Conservation (phyloP, 2,113 vertebrate species). For the Centropristis striata region DNA sequence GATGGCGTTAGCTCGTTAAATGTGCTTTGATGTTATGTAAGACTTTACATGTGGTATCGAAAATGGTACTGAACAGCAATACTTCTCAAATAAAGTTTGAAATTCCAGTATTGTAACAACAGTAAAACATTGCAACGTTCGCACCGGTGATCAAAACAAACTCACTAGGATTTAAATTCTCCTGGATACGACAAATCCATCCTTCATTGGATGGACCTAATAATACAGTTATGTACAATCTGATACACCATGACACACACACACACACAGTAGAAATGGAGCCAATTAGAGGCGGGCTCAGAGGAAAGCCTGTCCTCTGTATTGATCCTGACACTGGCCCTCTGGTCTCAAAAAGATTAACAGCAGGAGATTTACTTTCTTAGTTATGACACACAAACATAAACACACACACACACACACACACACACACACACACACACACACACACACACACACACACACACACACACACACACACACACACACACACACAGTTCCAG, state of each 20-base stretch:
- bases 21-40: too few species aligned
- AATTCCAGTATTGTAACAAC: too few species aligned
- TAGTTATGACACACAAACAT: slow-evolving; percentile 69
- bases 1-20: too few species aligned
- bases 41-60: too few species aligned
- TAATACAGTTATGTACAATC: slow-evolving; percentile 56
- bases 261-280: slow-evolving; percentile 55
- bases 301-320: slow-evolving; percentile 74
- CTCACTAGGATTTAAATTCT: slow-evolving; percentile 28
- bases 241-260: slow-evolving; percentile 21
- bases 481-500: slow-evolving; percentile 29
- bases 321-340: slow-evolving; percentile 81
- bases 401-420: slow-evolving; percentile 24
- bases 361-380: slow-evolving; percentile 76
- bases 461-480: slow-evolving; percentile 50
- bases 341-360: slow-evolving; percentile 80
- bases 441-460: slow-evolving; percentile 22
- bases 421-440: slow-evolving; percentile 13
- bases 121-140: background rate
- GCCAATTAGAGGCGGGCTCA: slow-evolving; percentile 77
- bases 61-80: too few species aligned
- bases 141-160: slow-evolving; percentile 31
- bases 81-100: too few species aligned
- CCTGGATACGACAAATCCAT: slow-evolving; percentile 44
- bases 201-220: slow-evolving; percentile 46